Evolutionary conservation across 1,140 invertebrate species (phyloP), one percentile per base, ranked within the genome.

Genomic region (Adelges cooleyi): DNA sequence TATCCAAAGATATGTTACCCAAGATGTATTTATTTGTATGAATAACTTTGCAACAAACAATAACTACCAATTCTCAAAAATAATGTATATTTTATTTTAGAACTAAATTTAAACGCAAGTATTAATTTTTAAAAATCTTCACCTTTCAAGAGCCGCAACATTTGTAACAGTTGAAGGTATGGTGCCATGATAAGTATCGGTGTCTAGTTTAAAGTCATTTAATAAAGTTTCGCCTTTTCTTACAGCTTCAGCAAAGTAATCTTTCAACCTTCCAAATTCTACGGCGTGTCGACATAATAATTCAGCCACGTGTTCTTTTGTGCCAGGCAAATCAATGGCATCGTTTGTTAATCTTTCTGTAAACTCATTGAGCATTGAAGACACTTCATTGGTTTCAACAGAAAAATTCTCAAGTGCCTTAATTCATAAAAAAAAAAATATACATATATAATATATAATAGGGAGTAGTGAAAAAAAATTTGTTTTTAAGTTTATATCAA

Each of bases 381-480:
- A 92, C 20, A 96, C 90, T 71, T 92, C 85, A 72, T 89, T 86
- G 56, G 90, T 93, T 74, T 92, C 83, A 36, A 82, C 84, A 38
- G 90, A 93, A 79, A 97, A 97, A 73, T 93, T 91, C 75, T 96
- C 94, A 70, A 96, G 82, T 56, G 88, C 90, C 92, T 95, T 73
- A 51, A 38, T n/a, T 8, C 8, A 51, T 8, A 51, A 18, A 51
- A 50, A 8, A 18, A 36, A 2, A 40, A 48, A 6, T 48, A 48
- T 22, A 48, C n/a, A 40, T 40, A 40, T 48, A 6, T 48, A n/a
- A 22, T 22, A 17, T 48, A 17, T 48, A 22, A n/a, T n/a, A n/a
- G n/a, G n/a, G n/a, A n/a, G n/a, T n/a, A n/a, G n/a, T n/a, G n/a
- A n/a, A n/a, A n/a, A n/a, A n/a, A n/a, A n/a, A n/a, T n/a, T n/a